Percentiles rank a stretch among this genome's conserved stretches.
Evolutionary conservation across 2,888 invertebrate species (phyloP).

Genomic region (Orthonevra nobilis): DNA sequence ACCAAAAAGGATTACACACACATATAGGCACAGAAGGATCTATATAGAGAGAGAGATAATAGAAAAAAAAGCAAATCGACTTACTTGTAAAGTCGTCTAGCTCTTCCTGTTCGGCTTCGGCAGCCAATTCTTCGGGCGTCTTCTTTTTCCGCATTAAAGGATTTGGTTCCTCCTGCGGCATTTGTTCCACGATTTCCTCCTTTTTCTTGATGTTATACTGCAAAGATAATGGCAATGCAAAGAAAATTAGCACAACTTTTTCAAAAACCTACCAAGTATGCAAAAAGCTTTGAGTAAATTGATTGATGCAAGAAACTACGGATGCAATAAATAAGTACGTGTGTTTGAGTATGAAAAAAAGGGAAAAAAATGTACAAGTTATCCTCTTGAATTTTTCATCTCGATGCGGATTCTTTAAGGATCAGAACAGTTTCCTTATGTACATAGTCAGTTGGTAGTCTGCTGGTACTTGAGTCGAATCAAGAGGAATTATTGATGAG

Average conservation of each 20-base stretch:
- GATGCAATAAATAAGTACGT: conserved; percentile 10
- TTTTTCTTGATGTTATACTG: conserved; percentile 99
- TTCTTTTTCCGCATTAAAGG: conserved; percentile 99
- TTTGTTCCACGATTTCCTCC: conserved; percentile 93
- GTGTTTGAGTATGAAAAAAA: too few species aligned
- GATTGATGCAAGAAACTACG: background rate
- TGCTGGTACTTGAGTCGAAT: conserved; percentile 16
- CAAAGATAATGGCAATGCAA: conserved; percentile 76
- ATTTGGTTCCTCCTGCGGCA: conserved; percentile 92
- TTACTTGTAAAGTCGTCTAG: conserved; percentile 98
- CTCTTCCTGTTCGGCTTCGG: conserved; percentile 97
- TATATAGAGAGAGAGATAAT: conserved; percentile 19
- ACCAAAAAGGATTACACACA: conserved; percentile 22
- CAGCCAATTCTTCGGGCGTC: conserved; percentile 97
- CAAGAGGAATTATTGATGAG: conserved; percentile 63
- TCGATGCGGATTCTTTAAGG: background rate
- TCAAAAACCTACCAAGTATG: too few species aligned
- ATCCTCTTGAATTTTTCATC: conserved; percentile 26
- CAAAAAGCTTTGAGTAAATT: conserved; percentile 8
- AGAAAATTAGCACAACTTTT: conserved; percentile 37
- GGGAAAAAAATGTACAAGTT: background rate
- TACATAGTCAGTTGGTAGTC: conserved; percentile 16
- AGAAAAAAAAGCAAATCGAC: conserved; percentile 79
- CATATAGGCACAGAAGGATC: conserved; percentile 25
- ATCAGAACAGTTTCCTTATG: conserved; percentile 10